Evolutionary conservation across 2,113 vertebrate genomes (phyloP).

Genomic region (Daubentonia madagascariensis): DNA sequence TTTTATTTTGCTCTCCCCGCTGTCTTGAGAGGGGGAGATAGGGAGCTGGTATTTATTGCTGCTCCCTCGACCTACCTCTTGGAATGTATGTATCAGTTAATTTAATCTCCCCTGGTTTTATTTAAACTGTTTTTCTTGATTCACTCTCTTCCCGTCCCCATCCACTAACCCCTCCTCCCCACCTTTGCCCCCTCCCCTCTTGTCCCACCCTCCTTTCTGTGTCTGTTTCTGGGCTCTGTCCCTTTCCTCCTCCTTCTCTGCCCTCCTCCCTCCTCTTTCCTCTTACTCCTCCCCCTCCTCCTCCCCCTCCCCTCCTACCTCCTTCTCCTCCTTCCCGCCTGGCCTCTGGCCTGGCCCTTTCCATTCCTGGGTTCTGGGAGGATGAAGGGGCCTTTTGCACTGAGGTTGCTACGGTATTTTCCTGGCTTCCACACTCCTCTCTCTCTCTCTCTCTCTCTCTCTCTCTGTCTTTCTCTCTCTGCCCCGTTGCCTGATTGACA

Average conservation of each 20-base stretch:
- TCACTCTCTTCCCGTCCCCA: constrained; percentile 62
- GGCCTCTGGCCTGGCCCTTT: constrained; percentile 9
- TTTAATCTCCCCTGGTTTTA: constrained; percentile 88
- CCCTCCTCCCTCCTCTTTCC: too few species aligned
- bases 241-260: background rate
- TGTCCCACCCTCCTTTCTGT: background rate
- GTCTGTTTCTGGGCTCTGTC: background rate
- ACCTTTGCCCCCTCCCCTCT: background rate
- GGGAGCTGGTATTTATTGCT: constrained; percentile 87
- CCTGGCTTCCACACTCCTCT: background rate
- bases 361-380: background rate
- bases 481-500: constrained; percentile 96
- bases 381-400: background rate
- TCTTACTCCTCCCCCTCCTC: background rate
- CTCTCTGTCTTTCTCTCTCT: constrained; percentile 87
- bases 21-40: constrained; percentile 83
- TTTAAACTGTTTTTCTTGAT: constrained; percentile 87
- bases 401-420: constrained; percentile 38
- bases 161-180: constrained; percentile 22
- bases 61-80: constrained; percentile 83
- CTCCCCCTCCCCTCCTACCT: too few species aligned
- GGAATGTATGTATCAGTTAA: constrained; percentile 90
- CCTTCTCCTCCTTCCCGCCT: background rate
- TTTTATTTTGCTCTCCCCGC: constrained; percentile 87
- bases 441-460: background rate